Conservation (phyloP, 2,888 invertebrate genomes). For the Metellina segmentata region DNA sequence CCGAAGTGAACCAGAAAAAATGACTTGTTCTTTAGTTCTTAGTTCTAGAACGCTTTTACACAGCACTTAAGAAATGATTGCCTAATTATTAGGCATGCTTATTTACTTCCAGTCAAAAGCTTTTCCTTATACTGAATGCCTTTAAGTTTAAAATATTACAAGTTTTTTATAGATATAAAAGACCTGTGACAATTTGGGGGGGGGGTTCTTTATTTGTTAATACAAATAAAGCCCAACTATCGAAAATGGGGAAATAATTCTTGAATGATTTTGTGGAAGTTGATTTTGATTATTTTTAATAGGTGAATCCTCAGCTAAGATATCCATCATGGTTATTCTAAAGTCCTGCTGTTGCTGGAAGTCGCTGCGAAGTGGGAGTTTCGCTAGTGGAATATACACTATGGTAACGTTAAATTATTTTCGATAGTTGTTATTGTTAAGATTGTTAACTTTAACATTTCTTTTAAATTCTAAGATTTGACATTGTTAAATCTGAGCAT, state of each 20-base stretch:
- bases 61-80: too few species aligned
- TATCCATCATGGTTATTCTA: constrained; percentile 84
- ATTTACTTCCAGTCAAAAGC: too few species aligned
- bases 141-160: too few species aligned
- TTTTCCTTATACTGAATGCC: too few species aligned
- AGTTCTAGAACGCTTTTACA: too few species aligned
- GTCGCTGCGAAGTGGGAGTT: constrained; percentile 88
- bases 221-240: not conserved
- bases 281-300: not conserved
- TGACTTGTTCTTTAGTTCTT: too few species aligned
- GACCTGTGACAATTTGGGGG: not conserved
- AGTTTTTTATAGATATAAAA: not conserved
- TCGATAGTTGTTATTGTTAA: too few species aligned
- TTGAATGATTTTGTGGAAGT: not conserved
- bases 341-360: constrained; percentile 90
- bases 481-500: too few species aligned
- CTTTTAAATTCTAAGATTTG: too few species aligned
- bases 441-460: too few species aligned
- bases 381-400: constrained; percentile 87
- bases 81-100: too few species aligned
- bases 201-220: not conserved
- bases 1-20: too few species aligned
- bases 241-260: not conserved
- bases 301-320: not conserved
- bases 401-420: constrained; percentile 82